Base-by-base conservation (phyloP, 2,797 vertebrate species). In the Hozukius guyotensis region DNA sequence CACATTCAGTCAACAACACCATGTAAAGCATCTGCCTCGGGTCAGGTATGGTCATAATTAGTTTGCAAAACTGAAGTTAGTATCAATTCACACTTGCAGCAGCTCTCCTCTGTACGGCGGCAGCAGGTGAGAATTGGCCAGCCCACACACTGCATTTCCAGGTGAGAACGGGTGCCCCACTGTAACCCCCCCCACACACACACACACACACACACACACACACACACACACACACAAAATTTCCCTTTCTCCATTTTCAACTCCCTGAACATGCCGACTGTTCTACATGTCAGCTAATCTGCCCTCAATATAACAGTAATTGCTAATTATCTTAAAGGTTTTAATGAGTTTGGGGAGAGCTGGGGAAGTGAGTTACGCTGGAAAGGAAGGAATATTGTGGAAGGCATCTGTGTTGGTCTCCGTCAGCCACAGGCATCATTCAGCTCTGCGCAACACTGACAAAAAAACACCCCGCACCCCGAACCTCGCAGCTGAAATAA, bases 301-400 rank as follows among this genome's bases (percentile, higher is more conserved):
- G 93, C 89, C 94, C 94, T 95, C 93, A 93, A 96, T 95, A 92
- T 84, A 94, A 92, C 91, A 86, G 90, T 94, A 95, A 94, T 94
- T 93, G 93, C 93, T 94, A 92, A 94, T 94, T 93, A 94, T 94
- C 94, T 94, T 92, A 95, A 94, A 91, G 89, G 88, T 83, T 93
- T 95, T 96, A 95, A 96, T 95, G 95, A 96, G 94, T 95, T 95
- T 84, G 80, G 91, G 93, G 93, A 93, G 92, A 85, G 87, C 86
- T 80, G 75, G 67, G 75, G 78, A 83, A 78, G 74, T 22, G 73
- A 77, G 83, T 67, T 75, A 86, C 60, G 60, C 75, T 55, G 66
- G 55, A 83, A 81, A 77, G 71, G 34, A 67, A 67, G 53, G 29
- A 77, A 80, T 84, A 80, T 52, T 73, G 78, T 77, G 46, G 70